Evolutionary conservation across 2,888 invertebrate genomes (phyloP).

Genomic region (Exephanes ischioxanthus): DNA sequence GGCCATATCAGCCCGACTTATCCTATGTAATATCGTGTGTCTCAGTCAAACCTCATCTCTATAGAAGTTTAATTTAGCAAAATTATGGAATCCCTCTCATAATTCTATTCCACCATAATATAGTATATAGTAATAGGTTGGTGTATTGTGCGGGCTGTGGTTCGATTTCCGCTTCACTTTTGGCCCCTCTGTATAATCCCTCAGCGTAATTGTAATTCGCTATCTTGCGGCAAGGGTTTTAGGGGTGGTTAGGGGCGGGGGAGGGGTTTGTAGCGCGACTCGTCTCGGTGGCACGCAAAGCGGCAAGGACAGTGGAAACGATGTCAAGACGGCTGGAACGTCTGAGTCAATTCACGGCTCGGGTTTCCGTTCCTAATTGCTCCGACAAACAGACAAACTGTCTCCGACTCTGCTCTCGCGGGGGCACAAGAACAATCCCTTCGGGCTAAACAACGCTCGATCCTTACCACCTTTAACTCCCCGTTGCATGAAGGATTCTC

Average conservation of each 20-base stretch:
- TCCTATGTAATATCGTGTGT: too few relatives aligned
- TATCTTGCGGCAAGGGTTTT: constrained; percentile 70
- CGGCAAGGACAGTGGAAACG: constrained; percentile 49
- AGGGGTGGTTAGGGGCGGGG: constrained; percentile 13
- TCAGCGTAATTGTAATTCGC: constrained; percentile 76
- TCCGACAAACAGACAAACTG: constrained; percentile 77
- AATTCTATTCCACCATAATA: constrained; percentile 51
- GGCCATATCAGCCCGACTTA: too few relatives aligned
- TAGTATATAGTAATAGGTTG: constrained; percentile 18
- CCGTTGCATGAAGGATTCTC: constrained; percentile 7
- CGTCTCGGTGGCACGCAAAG: constrained; percentile 49
- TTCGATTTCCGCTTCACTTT: constrained; percentile 64
- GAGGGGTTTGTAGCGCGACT: constrained; percentile 19
- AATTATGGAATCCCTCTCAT: constrained; percentile 48
- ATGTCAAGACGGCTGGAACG: constrained; percentile 72
- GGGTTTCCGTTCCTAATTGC: constrained; percentile 75
- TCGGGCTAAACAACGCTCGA: constrained; percentile 59
- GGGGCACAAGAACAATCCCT: constrained; percentile 58
- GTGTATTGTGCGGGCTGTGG: constrained; percentile 45
- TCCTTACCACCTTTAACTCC: background rate
- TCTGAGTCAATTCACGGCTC: constrained; percentile 73
- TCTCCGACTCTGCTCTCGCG: constrained; percentile 49
- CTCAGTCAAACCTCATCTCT: too few relatives aligned
- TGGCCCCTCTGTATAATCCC: constrained; percentile 54
- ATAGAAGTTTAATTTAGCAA: constrained; percentile 50